Base-by-base conservation (phyloP, 1,140 invertebrate species). In the Pachyrhynchus sulphureomaculatus region DNA sequence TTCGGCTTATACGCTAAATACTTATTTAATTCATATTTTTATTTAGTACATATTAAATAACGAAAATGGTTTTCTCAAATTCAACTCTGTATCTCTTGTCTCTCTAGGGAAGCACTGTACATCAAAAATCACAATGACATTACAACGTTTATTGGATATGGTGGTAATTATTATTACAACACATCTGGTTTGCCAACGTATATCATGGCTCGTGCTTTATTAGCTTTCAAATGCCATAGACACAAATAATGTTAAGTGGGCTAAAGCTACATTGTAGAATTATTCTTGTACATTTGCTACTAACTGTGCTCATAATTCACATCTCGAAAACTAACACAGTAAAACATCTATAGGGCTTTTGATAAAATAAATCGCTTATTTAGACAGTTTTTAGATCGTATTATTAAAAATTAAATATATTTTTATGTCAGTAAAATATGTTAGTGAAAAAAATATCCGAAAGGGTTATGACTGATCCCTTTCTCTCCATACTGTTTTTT, bases 151-250 rank as follows among this genome's bases (percentile, higher is more conserved):
- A 32, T 48, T 48, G 29, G 24, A n/a, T 29, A 48, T 29, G 23
- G 10, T 24, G 21, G 17, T 51, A 51, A 51, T 51, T 51, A 51
- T 34, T 34, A 36, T 36, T 26, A 51, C 32, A 20, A 34, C 20
- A 36, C 48, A 51, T 36, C 48, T 51, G 36, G 48, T 51, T 34
- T 8, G 13, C 13, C 17, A 23, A 24, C 53, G 41, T 56, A 56
- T 56, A 56, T 56, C 53, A 56, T 23, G 18, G 2, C 8, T 26
- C 20, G 41, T 45, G 53, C 53, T 56, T 56, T 44, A 56, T 56
- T 56, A 56, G 53, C 53, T 56, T 56, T 56, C 39, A 45, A 56
- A 45, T 56, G 41, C 53, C 53, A 56, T 45, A 45, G 24, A 56
- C 53, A 39, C 53, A 56, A 56, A 56, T 45, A 56, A 45, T 56